Percentiles rank a stretch among this genome's conserved stretches.
Conservation (phyloP, 1,140 invertebrate genomes). For the Procambarus virginalis region DNA sequence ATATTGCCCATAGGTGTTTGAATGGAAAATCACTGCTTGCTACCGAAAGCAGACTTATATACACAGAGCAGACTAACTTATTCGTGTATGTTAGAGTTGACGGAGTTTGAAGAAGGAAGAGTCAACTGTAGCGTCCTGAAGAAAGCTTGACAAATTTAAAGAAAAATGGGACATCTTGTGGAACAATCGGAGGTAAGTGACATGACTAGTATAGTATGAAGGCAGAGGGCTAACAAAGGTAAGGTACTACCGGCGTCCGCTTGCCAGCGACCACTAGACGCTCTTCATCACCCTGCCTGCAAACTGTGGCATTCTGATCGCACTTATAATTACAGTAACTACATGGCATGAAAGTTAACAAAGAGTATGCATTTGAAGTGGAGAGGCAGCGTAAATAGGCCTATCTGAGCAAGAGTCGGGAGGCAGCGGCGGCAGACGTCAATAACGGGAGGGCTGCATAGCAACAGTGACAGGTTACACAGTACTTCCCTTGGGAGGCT, state of each 20-base stretch:
- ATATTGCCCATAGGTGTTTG: neutral
- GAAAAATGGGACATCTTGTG: constrained; percentile 46
- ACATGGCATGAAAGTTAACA: neutral
- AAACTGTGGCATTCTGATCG: no score
- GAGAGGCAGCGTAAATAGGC: constrained; percentile 31
- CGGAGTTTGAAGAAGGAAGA: neutral
- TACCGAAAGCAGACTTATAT: neutral
- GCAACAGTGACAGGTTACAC: constrained; percentile 26
- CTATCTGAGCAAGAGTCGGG: constrained; percentile 21
- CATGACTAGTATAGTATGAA: neutral
- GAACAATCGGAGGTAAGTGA: constrained; percentile 44
- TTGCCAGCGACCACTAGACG: constrained; percentile 13
- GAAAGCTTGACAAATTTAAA: neutral
- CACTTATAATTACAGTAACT: neutral
- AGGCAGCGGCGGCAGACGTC: constrained; percentile 20
- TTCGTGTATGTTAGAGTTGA: neutral
- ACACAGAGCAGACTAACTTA: neutral
- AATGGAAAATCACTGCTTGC: neutral
- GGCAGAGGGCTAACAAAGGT: no score
- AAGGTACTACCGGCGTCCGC: neutral
- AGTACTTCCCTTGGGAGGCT: no score
- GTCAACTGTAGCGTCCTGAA: neutral
- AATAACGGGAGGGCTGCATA: constrained; percentile 53
- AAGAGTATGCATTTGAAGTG: neutral
- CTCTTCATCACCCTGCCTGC: neutral